phyloP scores from a whole-genome alignment of 2,113 vertebrate genomes.

The Odocoileus virginianus region DNA sequence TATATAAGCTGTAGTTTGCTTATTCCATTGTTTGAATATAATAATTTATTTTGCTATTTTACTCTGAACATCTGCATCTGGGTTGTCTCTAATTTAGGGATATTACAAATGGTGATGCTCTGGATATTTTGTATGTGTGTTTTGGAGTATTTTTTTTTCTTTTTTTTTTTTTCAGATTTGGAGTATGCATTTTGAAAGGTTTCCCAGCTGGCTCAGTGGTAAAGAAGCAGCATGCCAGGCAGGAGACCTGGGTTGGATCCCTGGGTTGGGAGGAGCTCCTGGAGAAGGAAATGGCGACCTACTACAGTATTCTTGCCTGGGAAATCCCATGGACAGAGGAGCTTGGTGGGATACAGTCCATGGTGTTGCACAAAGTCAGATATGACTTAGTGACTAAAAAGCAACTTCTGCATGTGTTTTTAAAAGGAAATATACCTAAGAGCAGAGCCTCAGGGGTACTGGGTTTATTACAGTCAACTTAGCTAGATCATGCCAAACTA shows the following conservation, averaged over 20 bases:
- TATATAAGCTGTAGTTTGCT: background rate
- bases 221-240: background rate
- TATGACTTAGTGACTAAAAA: background rate
- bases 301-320: background rate
- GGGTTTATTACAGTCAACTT: background rate
- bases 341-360: background rate
- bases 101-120: background rate
- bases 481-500: background rate
- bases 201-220: background rate
- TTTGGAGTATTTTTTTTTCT: background rate
- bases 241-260: background rate
- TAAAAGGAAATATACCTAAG: background rate
- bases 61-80: background rate
- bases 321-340: background rate
- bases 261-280: background rate
- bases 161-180: background rate
- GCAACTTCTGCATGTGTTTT: background rate
- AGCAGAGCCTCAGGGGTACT: background rate
- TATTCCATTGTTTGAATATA: background rate
- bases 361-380: background rate
- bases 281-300: background rate
- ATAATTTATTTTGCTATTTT: slow-evolving; percentile 3
- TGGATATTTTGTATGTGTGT: background rate
- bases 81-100: background rate
- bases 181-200: background rate